Base-by-base conservation (phyloP, 2,797 vertebrate species). In the Parauchenoglanis punctatus region DNA sequence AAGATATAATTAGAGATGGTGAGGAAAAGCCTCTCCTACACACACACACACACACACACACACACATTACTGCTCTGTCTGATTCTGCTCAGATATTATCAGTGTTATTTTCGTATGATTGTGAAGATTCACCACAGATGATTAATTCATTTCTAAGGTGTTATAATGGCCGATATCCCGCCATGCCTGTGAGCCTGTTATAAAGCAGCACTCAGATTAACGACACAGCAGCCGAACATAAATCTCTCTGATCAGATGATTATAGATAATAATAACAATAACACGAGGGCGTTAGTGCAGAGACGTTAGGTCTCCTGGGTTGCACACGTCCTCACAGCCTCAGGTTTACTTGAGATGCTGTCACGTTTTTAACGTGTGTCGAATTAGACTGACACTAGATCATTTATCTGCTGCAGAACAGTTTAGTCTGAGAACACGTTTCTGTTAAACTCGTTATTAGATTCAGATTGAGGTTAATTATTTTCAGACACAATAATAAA, bases 1-100 rank as follows among this genome's bases (percentile, higher is more conserved):
- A 99, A 99, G 94, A 99, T 97, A 95, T 99, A 99, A 96, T 99
- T 99, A 93, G 98, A 99, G 90, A 99, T 97, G 25, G 97, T 99
- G 91, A 99, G 98, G 93, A 99, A 98, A 89, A 99, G 96, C 89
- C 98, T 96, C 91, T 99, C 98, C 98, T 99, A 58, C 20, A 86
- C 46, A 81, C 31, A 75, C n/a, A 84, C 72, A 61, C 68, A 76
- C 35, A 84, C 44, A 80, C 40, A 89, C 78, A 81, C 78, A 81
- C 67, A 18, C 31, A 1, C 4, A 15, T 73, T 73, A 73, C 40
- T 46, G 23, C 20, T 6, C 31, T 40, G 35, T 68, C 13, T 68
- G 31, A 18, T 68, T 68, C 28, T 72, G 20, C 70, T 46, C 70
- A 25, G 8, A 25, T 6, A 49, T 49, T 13, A 52, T 52, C 46